phyloP scores from a whole-genome alignment of 2,113 vertebrate species.

The Donacobius atricapilla region DNA sequence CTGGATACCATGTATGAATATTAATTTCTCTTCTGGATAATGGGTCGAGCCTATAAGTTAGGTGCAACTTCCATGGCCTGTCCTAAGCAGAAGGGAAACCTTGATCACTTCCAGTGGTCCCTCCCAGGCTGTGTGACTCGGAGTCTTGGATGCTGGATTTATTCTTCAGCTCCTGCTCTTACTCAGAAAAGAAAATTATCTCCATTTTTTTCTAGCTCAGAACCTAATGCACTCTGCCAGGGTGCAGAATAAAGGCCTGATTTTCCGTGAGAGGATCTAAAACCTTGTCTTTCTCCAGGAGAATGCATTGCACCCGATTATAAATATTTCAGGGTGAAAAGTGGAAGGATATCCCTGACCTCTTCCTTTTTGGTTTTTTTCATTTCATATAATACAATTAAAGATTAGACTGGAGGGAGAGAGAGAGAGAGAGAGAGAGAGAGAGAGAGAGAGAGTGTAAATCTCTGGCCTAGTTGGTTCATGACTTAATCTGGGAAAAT shows the following conservation, averaged over 20 bases:
- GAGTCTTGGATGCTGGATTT: not conserved
- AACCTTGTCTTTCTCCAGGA: not conserved
- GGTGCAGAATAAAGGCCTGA: not conserved
- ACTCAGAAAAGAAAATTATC: not conserved
- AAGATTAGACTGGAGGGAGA: not conserved
- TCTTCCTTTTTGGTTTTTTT: not conserved
- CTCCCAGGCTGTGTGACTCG: rapidly evolving
- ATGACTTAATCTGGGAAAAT: not conserved
- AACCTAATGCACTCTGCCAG: not conserved
- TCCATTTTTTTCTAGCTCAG: not conserved
- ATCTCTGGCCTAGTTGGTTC: not conserved
- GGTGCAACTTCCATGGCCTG: not conserved
- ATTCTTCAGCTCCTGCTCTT: not conserved
- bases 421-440: not conserved
- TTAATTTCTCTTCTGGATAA: not conserved
- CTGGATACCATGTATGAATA: not conserved
- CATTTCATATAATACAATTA: not conserved
- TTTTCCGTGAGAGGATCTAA: not conserved
- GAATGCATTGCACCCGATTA: not conserved
- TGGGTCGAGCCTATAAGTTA: not conserved
- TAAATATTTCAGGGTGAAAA: not conserved
- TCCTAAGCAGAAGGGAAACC: not conserved
- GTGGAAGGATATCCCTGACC: not conserved
- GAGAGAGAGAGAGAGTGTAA: not conserved
- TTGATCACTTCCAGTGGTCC: not conserved